phyloP scores from a whole-genome alignment of 2,888 invertebrate genomes.

The Cerceris rybyensis region DNA sequence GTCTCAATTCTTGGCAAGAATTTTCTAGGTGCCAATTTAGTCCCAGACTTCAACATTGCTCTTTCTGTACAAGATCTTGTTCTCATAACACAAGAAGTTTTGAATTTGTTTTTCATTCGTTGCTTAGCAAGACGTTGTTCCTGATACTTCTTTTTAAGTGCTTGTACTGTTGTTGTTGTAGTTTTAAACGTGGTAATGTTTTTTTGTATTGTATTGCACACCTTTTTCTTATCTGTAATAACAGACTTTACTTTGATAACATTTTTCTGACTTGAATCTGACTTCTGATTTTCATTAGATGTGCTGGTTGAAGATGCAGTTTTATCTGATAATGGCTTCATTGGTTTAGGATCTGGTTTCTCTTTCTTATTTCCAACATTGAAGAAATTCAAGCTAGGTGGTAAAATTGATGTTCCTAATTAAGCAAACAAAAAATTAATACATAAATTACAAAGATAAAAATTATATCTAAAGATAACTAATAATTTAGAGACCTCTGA shows the following conservation, averaged over 20 bases:
- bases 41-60: slow-evolving; percentile 78
- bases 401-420: slow-evolving; percentile 87
- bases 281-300: slow-evolving; percentile 50
- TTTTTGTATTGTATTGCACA: slow-evolving; percentile 64
- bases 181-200: slow-evolving; percentile 74
- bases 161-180: slow-evolving; percentile 82
- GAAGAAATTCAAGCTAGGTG: slow-evolving; percentile 89
- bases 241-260: slow-evolving; percentile 77
- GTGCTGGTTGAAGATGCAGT: slow-evolving; percentile 42
- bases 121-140: slow-evolving; percentile 85
- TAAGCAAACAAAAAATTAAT: slow-evolving; percentile 11
- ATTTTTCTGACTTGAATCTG: slow-evolving; percentile 65
- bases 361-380: slow-evolving; percentile 79
- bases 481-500: slow-evolving; percentile 84
- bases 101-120: slow-evolving; percentile 76
- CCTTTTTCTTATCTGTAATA: slow-evolving; percentile 71
- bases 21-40: slow-evolving; percentile 70
- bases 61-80: slow-evolving; percentile 81
- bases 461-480: slow-evolving; percentile 81
- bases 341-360: slow-evolving; percentile 66
- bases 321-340: slow-evolving; percentile 47
- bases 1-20: slow-evolving; percentile 66
- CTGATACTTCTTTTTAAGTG: slow-evolving; percentile 85
- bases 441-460: slow-evolving; percentile 11
- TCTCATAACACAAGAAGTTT: slow-evolving; percentile 80